Evolutionary conservation across 2,888 invertebrate genomes (phyloP).

Genomic region (Acronicta psi): DNA sequence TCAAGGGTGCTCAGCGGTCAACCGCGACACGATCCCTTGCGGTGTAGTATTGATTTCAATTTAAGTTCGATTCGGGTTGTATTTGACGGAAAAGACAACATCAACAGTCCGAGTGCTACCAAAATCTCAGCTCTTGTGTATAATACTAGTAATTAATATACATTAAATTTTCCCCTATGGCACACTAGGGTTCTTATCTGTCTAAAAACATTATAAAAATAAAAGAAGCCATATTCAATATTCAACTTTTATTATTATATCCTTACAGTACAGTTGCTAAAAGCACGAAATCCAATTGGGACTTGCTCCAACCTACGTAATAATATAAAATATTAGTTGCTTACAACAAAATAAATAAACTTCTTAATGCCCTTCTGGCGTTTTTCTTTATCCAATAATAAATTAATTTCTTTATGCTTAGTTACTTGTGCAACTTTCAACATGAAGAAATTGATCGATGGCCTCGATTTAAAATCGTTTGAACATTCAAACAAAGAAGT

Average conservation of each 20-base stretch:
- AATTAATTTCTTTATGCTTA: constrained; percentile 83
- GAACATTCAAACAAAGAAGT: constrained; percentile 54
- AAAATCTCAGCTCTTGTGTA: no score
- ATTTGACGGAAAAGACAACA: no score
- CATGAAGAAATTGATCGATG: constrained; percentile 84
- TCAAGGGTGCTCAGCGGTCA: constrained; percentile 16
- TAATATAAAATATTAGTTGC: constrained; percentile 86
- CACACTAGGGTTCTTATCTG: no score
- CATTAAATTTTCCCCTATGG: no score
- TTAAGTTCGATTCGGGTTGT: no score
- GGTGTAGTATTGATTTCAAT: constrained; percentile 21
- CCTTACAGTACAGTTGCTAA: constrained; percentile 81
- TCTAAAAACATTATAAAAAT: background rate
- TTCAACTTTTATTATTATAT: constrained; percentile 80
- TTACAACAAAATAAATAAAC: constrained; percentile 87
- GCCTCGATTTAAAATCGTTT: constrained; percentile 87
- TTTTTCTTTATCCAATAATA: constrained; percentile 75
- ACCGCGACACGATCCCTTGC: constrained; percentile 7
- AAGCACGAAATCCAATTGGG: constrained; percentile 83
- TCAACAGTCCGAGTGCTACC: no score
- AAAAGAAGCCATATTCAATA: constrained; percentile 63
- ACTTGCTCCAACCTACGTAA: constrained; percentile 78
- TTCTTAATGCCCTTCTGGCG: constrained; percentile 83
- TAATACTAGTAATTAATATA: no score
- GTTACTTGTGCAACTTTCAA: constrained; percentile 82